Evolutionary conservation across 2,888 invertebrate genomes (phyloP), one percentile per base, ranked within the genome.

Genomic region (Heliconius ismenius): DNA sequence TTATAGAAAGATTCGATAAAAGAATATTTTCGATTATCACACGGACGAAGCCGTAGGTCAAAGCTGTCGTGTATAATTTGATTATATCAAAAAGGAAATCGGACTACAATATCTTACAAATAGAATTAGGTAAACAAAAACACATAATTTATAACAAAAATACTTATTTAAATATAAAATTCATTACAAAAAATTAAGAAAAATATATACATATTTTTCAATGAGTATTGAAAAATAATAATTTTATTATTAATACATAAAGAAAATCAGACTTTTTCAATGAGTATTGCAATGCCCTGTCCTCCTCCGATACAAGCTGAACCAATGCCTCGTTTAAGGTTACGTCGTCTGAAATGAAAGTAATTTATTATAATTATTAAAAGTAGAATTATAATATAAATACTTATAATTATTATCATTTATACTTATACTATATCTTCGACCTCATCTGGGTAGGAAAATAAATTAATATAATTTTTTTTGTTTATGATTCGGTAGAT

Each of bases 281-380:
- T 87, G 87, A 99, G 95, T 21, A 99, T 85, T 3, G 99, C 98
- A 86, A 99, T 99, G 78, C 99, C 99, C 93, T 99, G 99, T 9
- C 99, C 99, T 65, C 99, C 99, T 43, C 99, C 99, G 91, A 99
- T 99, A 90, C 99, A 99, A 0, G 99, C 99, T 2, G 99, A 97
- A 18, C 99, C 99, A 87, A 99, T 96, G 58, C 96, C 99, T 79
- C 97, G 96, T 90, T 98, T 98, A 32, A 96, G 95, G 73, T 97
- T 96, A 80, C 97, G 96, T 81, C 98, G 96, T 91, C 98, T 98
- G 88, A 11, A 65, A 72, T 58, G 10, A 24, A 67, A 76, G 3
- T n/a, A 63, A 49, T 28, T 26, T 49, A 62, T 62, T 62, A 24
- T 62, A 13, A 15, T 6, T 13, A 43, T 43, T 43, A 13, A n/a